Conservation (phyloP, 2,888 invertebrate species). For the Eupithecia centaureata region DNA sequence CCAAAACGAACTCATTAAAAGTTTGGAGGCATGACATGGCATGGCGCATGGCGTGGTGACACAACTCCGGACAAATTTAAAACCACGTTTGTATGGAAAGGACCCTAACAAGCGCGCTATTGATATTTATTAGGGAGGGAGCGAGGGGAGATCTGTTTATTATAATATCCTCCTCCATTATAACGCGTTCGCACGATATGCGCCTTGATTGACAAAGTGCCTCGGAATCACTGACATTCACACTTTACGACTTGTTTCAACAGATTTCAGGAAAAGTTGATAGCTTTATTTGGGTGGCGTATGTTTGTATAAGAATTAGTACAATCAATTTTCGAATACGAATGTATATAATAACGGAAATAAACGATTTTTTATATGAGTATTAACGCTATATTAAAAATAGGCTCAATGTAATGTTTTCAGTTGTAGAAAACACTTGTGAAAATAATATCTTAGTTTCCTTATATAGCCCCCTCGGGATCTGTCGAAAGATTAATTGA, state of each 20-base stretch:
- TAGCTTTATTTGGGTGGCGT: not conserved
- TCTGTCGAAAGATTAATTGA: no score
- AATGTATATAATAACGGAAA: not conserved
- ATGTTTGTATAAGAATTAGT: not conserved
- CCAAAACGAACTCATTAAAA: not conserved
- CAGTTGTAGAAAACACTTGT: not conserved
- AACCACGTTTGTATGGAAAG: conserved; percentile 7
- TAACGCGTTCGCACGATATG: conserved; percentile 81
- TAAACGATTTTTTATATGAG: no score
- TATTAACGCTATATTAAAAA: no score
- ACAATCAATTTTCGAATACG: no score
- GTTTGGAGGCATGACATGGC: not conserved
- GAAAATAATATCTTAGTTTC: not conserved
- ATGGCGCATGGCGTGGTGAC: not conserved
- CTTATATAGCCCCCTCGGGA: no score
- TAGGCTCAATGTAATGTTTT: not conserved
- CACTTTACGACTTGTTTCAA: not conserved
- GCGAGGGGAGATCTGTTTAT: conserved; percentile 81
- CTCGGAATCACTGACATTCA: conserved; percentile 28
- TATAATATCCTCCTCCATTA: conserved; percentile 82
- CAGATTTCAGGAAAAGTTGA: not conserved
- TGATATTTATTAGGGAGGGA: conserved; percentile 82
- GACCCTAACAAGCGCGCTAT: conserved; percentile 49
- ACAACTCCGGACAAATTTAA: not conserved
- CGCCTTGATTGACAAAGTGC: conserved; percentile 68